phyloP scores from a whole-genome alignment of 2,113 vertebrate species.

The Raja brachyura region DNA sequence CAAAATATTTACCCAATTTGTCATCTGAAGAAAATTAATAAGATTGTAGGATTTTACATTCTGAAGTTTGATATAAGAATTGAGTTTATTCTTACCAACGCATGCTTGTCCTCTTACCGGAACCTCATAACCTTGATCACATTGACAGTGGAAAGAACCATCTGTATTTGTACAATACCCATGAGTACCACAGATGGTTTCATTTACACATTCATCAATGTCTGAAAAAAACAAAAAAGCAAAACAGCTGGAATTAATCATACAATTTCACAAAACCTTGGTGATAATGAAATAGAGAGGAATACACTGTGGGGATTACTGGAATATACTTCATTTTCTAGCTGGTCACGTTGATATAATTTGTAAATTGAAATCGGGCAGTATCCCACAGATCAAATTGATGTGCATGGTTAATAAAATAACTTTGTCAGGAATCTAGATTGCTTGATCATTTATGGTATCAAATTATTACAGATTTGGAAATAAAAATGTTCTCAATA shows the following conservation, averaged over 20 bases:
- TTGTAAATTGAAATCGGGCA: background rate
- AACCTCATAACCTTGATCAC: conserved; percentile 59
- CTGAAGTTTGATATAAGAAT: conserved; percentile 53
- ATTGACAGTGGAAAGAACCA: conserved; percentile 60
- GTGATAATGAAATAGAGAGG: background rate
- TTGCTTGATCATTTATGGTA: background rate
- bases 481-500: background rate
- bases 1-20: background rate
- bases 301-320: background rate
- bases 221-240: conserved; percentile 48
- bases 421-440: background rate
- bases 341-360: background rate
- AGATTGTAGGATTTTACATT: conserved; percentile 39
- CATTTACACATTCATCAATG: conserved; percentile 59
- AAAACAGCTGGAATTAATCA: background rate
- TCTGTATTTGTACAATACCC: conserved; percentile 64
- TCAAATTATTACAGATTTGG: background rate
- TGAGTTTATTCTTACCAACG: conserved; percentile 51
- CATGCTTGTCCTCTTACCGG: conserved; percentile 47
- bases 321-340: background rate
- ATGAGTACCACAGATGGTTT: conserved; percentile 59
- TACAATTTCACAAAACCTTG: background rate
- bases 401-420: background rate
- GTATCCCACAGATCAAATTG: background rate
- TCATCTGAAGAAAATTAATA: background rate